Conservation (phyloP, 2,113 vertebrate species). For the Peucedramus taeniatus region DNA sequence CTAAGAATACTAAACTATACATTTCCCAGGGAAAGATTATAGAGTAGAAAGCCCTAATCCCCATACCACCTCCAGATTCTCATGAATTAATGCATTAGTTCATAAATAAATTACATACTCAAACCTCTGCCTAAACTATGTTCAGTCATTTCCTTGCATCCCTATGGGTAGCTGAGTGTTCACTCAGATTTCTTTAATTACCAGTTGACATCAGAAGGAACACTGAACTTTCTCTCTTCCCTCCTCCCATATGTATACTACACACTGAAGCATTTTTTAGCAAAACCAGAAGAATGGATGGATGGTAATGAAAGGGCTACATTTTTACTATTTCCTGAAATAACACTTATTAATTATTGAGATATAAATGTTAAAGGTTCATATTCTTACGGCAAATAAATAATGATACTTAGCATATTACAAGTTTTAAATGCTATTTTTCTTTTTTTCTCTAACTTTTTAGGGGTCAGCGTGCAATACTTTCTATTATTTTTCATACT, state of each 20-base stretch:
- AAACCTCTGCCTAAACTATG: constrained; percentile 47
- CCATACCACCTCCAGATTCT: constrained; percentile 63
- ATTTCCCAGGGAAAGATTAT: constrained; percentile 59
- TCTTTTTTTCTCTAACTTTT: not conserved
- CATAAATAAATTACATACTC: constrained; percentile 69
- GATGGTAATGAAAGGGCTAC: not conserved
- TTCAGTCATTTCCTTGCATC: constrained; percentile 34
- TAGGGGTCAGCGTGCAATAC: not conserved
- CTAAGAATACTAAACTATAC: constrained; percentile 48
- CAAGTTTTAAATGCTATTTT: not conserved
- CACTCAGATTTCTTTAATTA: constrained; percentile 51
- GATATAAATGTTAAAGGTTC: not conserved
- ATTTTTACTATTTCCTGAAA: not conserved
- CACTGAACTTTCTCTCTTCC: not conserved
- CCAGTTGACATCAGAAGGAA: constrained; percentile 26
- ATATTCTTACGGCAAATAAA: not conserved
- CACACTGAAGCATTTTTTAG: not conserved
- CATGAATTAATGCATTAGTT: constrained; percentile 73
- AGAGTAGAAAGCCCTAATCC: constrained; percentile 53
- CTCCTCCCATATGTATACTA: not conserved
- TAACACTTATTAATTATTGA: not conserved
- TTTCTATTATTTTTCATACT: not conserved
- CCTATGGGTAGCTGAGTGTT: constrained; percentile 5
- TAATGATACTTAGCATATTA: not conserved
- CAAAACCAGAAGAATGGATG: not conserved